A percentile compares a stretch with the other conserved stretches of the same genome.
Conservation (phyloP, 2,113 vertebrate genomes). For the Hiodon alosoides region DNA sequence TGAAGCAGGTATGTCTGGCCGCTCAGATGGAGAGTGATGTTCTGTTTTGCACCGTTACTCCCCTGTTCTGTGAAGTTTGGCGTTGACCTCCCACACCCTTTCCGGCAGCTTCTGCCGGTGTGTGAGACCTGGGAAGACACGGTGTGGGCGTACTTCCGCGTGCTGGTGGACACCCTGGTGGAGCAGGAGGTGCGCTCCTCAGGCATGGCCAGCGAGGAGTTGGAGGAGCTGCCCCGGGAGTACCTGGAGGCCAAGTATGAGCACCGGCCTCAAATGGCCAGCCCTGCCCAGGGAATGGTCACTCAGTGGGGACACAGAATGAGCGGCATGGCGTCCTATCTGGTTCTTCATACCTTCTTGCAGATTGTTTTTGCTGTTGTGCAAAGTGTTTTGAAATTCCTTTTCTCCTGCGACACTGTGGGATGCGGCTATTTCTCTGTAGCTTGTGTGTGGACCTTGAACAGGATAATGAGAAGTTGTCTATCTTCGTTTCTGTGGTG, state of each 20-base stretch:
- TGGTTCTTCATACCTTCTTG: background rate
- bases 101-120: slow-evolving; percentile 78
- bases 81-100: background rate
- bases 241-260: slow-evolving; percentile 87
- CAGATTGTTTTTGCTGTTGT: background rate
- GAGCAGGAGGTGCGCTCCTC: slow-evolving; percentile 89
- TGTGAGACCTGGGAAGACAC: slow-evolving; percentile 95
- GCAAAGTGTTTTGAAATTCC: background rate
- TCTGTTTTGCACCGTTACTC: background rate
- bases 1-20: slow-evolving; percentile 75
- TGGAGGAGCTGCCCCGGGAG: slow-evolving; percentile 82
- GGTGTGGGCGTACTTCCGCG: slow-evolving; percentile 90
- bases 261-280: background rate
- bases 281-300: background rate
- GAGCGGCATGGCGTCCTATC: no score
- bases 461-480: background rate
- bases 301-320: background rate
- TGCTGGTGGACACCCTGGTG: slow-evolving; percentile 92
- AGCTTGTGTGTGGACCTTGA: no score
- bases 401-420: background rate
- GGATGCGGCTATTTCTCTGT: background rate
- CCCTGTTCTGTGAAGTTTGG: background rate
- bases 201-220: slow-evolving; percentile 70
- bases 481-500: background rate
- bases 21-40: background rate